Percentiles rank a stretch among this genome's conserved stretches.
phyloP scores from a whole-genome alignment of 1,140 invertebrate genomes.

The Heliconius melpomene region DNA sequence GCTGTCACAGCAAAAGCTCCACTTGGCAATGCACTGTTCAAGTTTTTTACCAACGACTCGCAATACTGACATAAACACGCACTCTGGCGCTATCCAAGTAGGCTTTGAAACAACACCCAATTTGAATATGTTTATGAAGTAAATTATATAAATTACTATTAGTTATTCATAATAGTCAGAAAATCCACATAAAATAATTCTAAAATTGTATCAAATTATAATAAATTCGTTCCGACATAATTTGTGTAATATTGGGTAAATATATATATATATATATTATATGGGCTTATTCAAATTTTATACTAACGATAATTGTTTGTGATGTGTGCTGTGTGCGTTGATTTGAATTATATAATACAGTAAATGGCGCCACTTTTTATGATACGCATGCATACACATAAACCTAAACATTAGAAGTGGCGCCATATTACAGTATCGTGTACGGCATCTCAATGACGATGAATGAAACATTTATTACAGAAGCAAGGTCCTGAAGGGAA shows the following conservation, averaged over 20 bases:
- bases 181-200: too few relatives aligned
- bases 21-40: constrained; percentile 56
- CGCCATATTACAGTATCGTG: neutral
- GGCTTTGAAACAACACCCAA: constrained; percentile 11
- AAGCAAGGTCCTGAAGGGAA: neutral
- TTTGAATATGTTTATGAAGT: neutral
- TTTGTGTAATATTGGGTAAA: neutral
- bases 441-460: neutral
- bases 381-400: neutral
- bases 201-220: neutral
- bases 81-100: neutral
- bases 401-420: neutral
- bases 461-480: neutral
- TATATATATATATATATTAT: neutral
- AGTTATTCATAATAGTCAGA: too few relatives aligned
- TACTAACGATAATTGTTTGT: constrained; percentile 16
- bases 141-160: neutral
- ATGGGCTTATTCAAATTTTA: constrained; percentile 7
- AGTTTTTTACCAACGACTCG: constrained; percentile 11
- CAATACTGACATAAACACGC: neutral
- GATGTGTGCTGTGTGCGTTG: neutral
- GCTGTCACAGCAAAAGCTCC: constrained; percentile 51
- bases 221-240: neutral
- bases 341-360: neutral
- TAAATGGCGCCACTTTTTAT: neutral